Evolutionary conservation across 1,140 invertebrate species (phyloP).

Genomic region (Diachasmimorpha longicaudata): DNA sequence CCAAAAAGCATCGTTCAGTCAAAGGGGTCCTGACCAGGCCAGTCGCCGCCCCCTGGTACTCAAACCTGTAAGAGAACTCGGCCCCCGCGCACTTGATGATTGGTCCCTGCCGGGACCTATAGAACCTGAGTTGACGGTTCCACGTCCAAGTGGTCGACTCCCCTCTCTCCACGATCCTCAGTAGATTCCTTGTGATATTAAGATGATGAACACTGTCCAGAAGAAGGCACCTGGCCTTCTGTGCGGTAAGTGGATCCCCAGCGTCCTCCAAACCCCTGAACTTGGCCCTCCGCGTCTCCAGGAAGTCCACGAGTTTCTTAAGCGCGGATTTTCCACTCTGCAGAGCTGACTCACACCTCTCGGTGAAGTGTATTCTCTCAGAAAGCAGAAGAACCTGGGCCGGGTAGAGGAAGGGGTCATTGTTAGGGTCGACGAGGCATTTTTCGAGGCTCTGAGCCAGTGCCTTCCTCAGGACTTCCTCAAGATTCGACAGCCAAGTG

Average conservation of each 20-base stretch:
- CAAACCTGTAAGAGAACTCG: conserved; percentile 94
- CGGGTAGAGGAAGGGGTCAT: conserved; percentile 53
- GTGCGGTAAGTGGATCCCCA: conserved; percentile 60
- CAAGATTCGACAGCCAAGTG: conserved; percentile 52
- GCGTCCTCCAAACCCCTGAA: conserved; percentile 53
- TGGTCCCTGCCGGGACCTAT: conserved; percentile 62
- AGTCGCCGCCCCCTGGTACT: conserved; percentile 91
- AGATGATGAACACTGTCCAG: conserved; percentile 94
- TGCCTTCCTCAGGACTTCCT: conserved; percentile 46
- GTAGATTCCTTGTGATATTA: conserved; percentile 79
- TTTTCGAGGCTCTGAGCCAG: conserved; percentile 49
- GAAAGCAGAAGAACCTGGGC: conserved; percentile 54
- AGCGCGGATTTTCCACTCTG: conserved; percentile 41
- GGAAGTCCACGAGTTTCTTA: conserved; percentile 50
- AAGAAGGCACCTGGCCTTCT: conserved; percentile 74
- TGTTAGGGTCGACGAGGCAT: conserved; percentile 47
- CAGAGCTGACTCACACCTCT: conserved; percentile 51
- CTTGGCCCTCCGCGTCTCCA: conserved; percentile 51
- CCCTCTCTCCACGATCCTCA: conserved; percentile 56
- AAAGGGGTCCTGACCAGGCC: conserved; percentile 90
- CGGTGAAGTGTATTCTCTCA: conserved; percentile 55
- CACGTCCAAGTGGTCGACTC: conserved; percentile 77
- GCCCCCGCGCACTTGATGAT: conserved; percentile 83
- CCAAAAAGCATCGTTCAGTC: conserved; percentile 95
- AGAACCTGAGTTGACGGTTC: conserved; percentile 88